phyloP scores from a whole-genome alignment of 2,113 vertebrate genomes.

The Ploceus nigricollis region DNA sequence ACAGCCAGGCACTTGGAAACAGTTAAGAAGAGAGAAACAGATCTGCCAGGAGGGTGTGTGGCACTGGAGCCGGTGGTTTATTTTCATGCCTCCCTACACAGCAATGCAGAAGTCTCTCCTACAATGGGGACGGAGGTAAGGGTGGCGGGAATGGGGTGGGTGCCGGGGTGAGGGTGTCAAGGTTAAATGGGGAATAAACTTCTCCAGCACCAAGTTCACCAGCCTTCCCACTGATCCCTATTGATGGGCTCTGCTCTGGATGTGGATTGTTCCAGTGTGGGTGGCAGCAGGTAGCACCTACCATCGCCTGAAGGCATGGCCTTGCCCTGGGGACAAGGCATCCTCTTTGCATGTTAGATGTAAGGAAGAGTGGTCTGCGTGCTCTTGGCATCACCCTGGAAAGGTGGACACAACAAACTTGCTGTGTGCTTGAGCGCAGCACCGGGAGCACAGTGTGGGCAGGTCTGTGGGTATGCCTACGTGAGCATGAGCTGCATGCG shows the following conservation, averaged over 20 bases:
- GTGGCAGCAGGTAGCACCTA: neutral
- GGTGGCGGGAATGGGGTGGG: fast-evolving
- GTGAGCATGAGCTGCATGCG: fast-evolving
- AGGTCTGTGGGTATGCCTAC: neutral
- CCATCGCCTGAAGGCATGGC: neutral
- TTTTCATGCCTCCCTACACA: conserved; percentile 56
- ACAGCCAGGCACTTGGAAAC: conserved; percentile 62
- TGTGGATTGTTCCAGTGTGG: neutral
- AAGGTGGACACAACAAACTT: neutral
- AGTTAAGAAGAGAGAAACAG: conserved; percentile 65
- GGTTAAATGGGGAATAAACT: neutral
- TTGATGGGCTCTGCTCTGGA: neutral
- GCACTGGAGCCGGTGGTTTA: conserved; percentile 46
- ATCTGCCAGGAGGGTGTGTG: conserved; percentile 61
- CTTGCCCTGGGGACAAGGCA: neutral
- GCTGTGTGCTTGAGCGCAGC: fast-evolving
- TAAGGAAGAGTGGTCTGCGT: neutral
- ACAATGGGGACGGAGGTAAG: conserved; percentile 26
- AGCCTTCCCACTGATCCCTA: neutral
- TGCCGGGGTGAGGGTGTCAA: neutral
- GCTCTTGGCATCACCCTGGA: neutral
- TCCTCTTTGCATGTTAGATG: neutral
- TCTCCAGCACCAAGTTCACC: neutral
- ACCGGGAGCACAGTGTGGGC: neutral
- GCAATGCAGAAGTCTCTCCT: conserved; percentile 27